phyloP scores from a whole-genome alignment of 1,140 invertebrate genomes.

The Drosophila aff. region DNA sequence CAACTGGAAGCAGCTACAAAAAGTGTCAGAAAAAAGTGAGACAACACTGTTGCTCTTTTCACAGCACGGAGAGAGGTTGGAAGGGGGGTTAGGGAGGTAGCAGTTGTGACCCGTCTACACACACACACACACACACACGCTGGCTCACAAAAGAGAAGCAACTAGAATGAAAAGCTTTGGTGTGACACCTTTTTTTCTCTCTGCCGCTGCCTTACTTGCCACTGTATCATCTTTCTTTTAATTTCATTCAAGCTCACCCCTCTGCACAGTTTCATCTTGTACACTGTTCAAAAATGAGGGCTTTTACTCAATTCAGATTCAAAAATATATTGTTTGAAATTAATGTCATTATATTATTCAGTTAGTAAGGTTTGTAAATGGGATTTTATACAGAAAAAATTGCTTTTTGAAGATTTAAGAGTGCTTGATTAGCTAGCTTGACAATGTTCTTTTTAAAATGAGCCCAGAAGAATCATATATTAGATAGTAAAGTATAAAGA shows the following conservation, averaged over 20 bases:
- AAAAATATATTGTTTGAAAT: not conserved
- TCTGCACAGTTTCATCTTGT: not conserved
- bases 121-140: slow-evolving; percentile 15
- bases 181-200: slow-evolving; percentile 55
- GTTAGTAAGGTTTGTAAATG: not conserved
- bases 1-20: slow-evolving; percentile 13
- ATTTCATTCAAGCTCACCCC: slow-evolving; percentile 59
- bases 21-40: slow-evolving; percentile 31
- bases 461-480: not conserved
- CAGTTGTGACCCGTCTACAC: slow-evolving; percentile 24
- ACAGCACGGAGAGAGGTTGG: slow-evolving; percentile 30
- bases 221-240: slow-evolving; percentile 46
- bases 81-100: not conserved
- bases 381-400: not conserved
- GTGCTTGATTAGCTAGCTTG: too few relatives aligned
- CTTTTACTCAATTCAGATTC: not conserved
- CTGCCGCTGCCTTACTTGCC: slow-evolving; percentile 14
- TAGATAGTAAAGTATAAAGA: too few relatives aligned
- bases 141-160: slow-evolving; percentile 37
- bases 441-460: not conserved
- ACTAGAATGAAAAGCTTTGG: slow-evolving; percentile 37
- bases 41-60: slow-evolving; percentile 81
- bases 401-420: not conserved
- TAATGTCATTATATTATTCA: not conserved
- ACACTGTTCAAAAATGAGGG: not conserved